Base-by-base conservation (phyloP, 2,797 vertebrate genomes). In the Eulemur mongoz region DNA sequence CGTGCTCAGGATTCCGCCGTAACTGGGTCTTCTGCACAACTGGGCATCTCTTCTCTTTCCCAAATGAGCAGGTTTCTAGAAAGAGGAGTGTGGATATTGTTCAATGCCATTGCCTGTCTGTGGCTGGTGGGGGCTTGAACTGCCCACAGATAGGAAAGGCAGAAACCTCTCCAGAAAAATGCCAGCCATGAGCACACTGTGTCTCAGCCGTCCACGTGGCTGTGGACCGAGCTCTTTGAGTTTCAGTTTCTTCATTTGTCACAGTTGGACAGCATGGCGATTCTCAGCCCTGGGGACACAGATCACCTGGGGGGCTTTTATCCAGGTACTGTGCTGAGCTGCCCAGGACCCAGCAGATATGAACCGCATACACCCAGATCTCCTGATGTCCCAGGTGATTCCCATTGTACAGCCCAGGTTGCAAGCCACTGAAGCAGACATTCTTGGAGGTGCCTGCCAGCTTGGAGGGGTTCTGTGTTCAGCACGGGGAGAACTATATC, bases 71-170 rank as follows among this genome's bases (percentile, higher is more conserved):
- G 89, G 67, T 38, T 43, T 73, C 50, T n/a, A 30, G 75, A 48
- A 81, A 14, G n/a, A 63, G n/a, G 22, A 27, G 2, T 4, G 1
- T 2, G 3, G 3, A 2, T 32, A 0, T 12, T 20, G 8, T 20
- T 45, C 13, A 3, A 9, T 0, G 40, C 13, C 9, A 0, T 43
- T 11, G 40, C 40, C 80, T 2, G 1, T 48, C 40, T 7, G 10
- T 50, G 32, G 12, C 8, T 2, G 0, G 0, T 5, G 7, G n/a
- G 27, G 23, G 40, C 70, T 57, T n/a, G 48, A 67, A 23, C 4
- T 18, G 23, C 81, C 35, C 14, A 1, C 10, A 7, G 38, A 10
- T n/a, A 35, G 35, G 30, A 57, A 70, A 25, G n/a, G 13, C 67
- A 48, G 23, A 48, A 25, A 22, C 15, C 6, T 35, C 30, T 30